These are phyloP conservation scores for Lycocerus yunnanus DNA, from an alignment of 2,888 invertebrate genomes.

Conservation along the genomic window DNA sequence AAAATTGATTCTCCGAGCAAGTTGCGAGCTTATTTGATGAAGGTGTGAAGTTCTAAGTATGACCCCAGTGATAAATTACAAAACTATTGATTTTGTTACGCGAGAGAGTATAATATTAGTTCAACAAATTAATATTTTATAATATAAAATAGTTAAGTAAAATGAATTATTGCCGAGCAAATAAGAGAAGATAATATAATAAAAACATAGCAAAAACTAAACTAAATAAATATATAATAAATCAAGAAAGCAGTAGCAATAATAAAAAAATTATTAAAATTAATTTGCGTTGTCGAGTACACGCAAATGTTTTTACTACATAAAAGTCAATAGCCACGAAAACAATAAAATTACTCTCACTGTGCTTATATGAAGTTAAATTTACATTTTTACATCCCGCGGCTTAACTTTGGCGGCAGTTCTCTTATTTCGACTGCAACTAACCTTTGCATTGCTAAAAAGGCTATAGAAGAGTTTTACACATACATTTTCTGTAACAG, in stretches of 20 bases:
- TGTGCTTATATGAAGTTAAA: constrained; percentile 40
- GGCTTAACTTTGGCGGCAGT: constrained; percentile 46
- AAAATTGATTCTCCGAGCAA: neutral
- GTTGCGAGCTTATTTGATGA: neutral
- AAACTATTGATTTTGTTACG: no score
- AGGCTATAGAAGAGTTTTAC: constrained; percentile 43
- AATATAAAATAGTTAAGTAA: neutral
- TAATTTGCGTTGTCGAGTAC: neutral
- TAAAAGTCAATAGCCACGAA: constrained; percentile 30
- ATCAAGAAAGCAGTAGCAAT: neutral
- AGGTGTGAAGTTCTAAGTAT: no score
- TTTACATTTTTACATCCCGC: constrained; percentile 46
- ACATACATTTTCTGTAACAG: constrained; percentile 28
- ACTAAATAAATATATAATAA: neutral
- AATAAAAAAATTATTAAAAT: neutral
- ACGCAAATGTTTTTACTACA: neutral
- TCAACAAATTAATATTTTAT: neutral
- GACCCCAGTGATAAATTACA: no score
- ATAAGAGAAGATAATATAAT: neutral
- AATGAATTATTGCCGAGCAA: neutral
- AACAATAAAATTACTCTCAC: constrained; percentile 42
- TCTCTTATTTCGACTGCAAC: constrained; percentile 28
- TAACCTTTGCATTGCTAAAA: constrained; percentile 42
- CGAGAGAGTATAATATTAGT: no score
- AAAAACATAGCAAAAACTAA: neutral